A percentile compares a stretch with the other conserved stretches of the same genome.
Conservation (phyloP, 2,797 vertebrate genomes). For the Centroberyx gerrardi region DNA sequence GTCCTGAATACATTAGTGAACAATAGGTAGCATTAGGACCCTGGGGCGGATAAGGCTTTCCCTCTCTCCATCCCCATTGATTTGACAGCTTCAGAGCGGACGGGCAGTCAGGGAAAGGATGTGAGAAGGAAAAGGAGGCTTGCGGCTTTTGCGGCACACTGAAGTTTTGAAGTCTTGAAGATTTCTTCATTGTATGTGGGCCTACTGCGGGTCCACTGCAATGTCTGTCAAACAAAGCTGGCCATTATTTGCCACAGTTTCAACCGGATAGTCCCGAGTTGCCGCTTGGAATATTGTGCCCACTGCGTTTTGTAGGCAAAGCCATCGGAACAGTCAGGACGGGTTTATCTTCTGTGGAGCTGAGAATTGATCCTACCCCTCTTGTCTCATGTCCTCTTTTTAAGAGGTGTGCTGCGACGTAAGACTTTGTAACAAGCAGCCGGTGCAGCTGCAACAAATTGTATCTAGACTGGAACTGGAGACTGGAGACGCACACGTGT, state of each 20-base stretch:
- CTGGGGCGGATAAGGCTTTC: conserved; percentile 47
- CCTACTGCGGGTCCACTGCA: conserved; percentile 20
- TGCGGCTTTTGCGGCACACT: conserved; percentile 38
- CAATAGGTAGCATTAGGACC: conserved; percentile 79
- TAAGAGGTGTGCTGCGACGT: neutral
- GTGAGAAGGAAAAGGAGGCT: conserved; percentile 50
- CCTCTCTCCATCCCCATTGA: conserved; percentile 43
- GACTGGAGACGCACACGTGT: conserved; percentile 54
- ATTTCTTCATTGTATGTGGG: conserved; percentile 13
- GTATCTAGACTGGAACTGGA: conserved; percentile 5
- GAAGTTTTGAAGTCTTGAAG: conserved; percentile 60
- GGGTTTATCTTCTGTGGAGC: conserved; percentile 3
- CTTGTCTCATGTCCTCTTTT: neutral
- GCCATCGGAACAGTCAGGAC: conserved; percentile 1
- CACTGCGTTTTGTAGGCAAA: conserved; percentile 4
- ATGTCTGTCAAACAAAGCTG: conserved; percentile 53
- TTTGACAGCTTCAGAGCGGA: conserved; percentile 56
- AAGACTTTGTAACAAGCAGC: neutral
- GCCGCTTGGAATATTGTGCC: conserved; percentile 27
- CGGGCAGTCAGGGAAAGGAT: conserved; percentile 60
- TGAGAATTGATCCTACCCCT: neutral
- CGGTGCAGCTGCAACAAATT: neutral
- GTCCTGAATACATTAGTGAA: neutral
- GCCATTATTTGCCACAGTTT: conserved; percentile 10
- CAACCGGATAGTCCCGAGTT: conserved; percentile 37